A percentile compares a stretch with the other conserved stretches of the same genome.
Evolutionary conservation across 2,888 invertebrate genomes (phyloP).

Genomic region (Noctua janthina): DNA sequence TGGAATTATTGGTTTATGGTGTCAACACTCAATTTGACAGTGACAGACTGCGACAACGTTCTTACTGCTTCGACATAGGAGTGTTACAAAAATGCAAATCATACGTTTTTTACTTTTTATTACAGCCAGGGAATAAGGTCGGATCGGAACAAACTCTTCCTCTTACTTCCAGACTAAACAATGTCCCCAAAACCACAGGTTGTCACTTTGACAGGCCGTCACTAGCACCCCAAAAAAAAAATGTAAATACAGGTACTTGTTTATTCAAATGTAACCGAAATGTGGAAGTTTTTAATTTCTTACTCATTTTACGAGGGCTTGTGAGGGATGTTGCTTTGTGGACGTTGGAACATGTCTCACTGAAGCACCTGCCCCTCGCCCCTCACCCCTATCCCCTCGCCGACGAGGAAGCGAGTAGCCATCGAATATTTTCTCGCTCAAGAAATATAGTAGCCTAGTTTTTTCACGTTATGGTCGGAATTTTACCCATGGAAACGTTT

Average conservation of each 20-base stretch:
- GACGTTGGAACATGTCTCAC: constrained; percentile 6
- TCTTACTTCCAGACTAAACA: background rate
- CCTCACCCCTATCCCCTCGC: background rate
- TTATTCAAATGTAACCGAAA: background rate
- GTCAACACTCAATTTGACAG: background rate
- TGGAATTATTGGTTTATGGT: background rate
- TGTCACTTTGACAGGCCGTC: constrained; percentile 30
- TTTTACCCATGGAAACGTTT: background rate
- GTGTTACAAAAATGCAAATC: constrained; percentile 1
- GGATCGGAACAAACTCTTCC: constrained; percentile 11
- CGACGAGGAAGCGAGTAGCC: background rate
- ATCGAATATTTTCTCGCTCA: background rate
- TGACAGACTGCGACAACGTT: background rate
- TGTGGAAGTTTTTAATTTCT: constrained; percentile 25
- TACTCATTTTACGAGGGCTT: background rate
- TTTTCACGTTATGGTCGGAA: background rate
- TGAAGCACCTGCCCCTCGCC: background rate
- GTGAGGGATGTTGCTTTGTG: background rate
- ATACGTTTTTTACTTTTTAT: background rate
- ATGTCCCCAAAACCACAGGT: background rate
- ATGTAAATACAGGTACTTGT: constrained; percentile 18
- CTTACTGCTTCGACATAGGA: background rate
- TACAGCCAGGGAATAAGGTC: background rate
- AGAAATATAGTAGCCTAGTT: background rate
- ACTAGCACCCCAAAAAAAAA: constrained; percentile 11